Base-by-base conservation (phyloP, 2,888 invertebrate species). In the Nomada hirtipes region DNA sequence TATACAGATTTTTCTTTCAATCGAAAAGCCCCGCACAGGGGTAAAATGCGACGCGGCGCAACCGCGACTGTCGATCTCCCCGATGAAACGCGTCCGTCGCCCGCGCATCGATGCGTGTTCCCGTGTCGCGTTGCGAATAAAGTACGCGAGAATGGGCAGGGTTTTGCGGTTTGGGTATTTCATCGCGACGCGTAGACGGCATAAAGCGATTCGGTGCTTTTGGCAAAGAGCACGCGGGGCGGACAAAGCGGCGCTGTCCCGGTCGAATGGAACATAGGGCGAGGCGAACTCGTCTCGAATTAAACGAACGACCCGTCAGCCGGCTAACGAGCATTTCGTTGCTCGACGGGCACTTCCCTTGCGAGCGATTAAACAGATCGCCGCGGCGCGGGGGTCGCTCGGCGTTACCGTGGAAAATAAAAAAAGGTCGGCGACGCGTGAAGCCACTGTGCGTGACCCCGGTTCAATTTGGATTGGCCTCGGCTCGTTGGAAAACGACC, bases 261-360 rank as follows among this genome's bases (percentile, higher is more conserved):
- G 20, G 71, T 64, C 47, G 47, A 42, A 64, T 29, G 61, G 36
- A 64, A 63, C 79, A 47, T 55, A 63, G 63, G 70, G 82, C 57
- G 55, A 53, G 47, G 15, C 15, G 47, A 47, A 42, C 23, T 57
- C 69, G 82, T 80, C 72, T 80, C 78, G 87, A 87, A 78, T 83
- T 79, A 76, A 80, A 78, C 79, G 79, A 64, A 74, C 50, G 76
- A 76, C 82, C 86, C 79, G 88, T 89, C 80, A 83, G 76, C 63
- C 36, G 71, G 81, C 88, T 88, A 88, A 88, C 88, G 88, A 88
- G 88, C 85, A 81, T 84, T 87, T 81, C 84, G 85, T 88, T 88
- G 86, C 83, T 88, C 81, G 82, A 87, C 87, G 85, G 88, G 88
- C 87, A 88, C 87, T 88, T 88, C 80, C 80, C 79, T 79, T 79